These are phyloP conservation scores for Microplitis mediator DNA, from an alignment of 1,140 invertebrate genomes.

Conservation along the genomic window DNA sequence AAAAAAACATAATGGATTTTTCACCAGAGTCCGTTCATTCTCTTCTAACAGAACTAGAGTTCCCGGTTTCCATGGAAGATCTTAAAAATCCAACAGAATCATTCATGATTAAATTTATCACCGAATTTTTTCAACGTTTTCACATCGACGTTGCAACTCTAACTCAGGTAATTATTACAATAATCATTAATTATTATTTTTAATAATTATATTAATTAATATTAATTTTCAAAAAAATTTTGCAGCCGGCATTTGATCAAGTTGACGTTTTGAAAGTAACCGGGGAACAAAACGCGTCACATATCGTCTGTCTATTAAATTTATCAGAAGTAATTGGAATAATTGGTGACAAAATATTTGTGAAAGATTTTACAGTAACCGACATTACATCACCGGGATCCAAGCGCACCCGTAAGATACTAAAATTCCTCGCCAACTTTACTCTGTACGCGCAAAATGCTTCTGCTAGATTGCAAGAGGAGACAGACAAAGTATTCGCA, in stretches of 20 bases:
- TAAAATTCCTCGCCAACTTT: slow-evolving; percentile 45
- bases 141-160: background rate
- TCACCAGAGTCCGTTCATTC: background rate
- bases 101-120: slow-evolving; percentile 1
- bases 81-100: background rate
- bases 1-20: background rate
- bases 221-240: background rate
- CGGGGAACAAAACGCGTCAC: slow-evolving; percentile 28
- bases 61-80: background rate
- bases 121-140: slow-evolving; percentile 2
- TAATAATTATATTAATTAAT: background rate
- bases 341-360: slow-evolving; percentile 43
- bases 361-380: slow-evolving; percentile 42
- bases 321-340: slow-evolving; percentile 34
- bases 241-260: slow-evolving; percentile 42
- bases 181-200: too few relatives aligned
- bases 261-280: slow-evolving; percentile 21
- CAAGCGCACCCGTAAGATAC: slow-evolving; percentile 39
- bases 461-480: slow-evolving; percentile 31
- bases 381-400: slow-evolving; percentile 46
- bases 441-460: slow-evolving; percentile 41
- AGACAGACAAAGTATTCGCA: slow-evolving; percentile 20
- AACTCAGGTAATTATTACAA: background rate
- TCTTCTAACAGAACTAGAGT: background rate
- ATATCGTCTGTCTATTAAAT: slow-evolving; percentile 42